These are phyloP conservation scores for Ophion slaviceki DNA, from an alignment of 2,888 invertebrate genomes.

Conservation along the genomic window DNA sequence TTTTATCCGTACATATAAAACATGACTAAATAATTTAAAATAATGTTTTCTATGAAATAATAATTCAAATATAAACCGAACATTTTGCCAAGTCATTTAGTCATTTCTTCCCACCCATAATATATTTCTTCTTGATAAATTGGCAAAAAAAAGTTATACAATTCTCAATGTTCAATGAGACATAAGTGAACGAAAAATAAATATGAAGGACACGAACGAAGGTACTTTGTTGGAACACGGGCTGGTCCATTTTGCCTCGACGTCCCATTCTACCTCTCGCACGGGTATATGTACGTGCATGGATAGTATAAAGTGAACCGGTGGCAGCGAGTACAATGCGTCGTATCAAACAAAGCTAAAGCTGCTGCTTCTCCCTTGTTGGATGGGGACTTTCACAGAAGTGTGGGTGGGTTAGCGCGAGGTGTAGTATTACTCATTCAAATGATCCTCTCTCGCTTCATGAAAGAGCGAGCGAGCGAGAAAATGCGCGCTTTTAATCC, in stretches of 20 bases:
- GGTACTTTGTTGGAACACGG: not conserved
- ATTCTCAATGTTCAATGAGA: not conserved
- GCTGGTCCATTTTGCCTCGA: constrained; percentile 21
- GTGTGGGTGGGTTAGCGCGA: constrained; percentile 81
- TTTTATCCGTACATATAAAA: too few species aligned
- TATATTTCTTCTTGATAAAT: not conserved
- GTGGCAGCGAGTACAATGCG: constrained; percentile 81
- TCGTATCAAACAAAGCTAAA: constrained; percentile 82
- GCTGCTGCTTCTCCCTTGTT: constrained; percentile 65
- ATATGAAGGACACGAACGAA: not conserved
- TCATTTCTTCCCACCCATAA: not conserved
- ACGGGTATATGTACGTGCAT: constrained; percentile 47
- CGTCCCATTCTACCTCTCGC: constrained; percentile 46
- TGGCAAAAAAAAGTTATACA: not conserved
- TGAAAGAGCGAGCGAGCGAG: constrained; percentile 59
- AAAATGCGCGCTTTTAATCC: constrained; percentile 80
- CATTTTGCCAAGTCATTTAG: not conserved
- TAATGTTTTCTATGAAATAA: not conserved
- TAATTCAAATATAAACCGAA: not conserved
- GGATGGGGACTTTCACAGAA: constrained; percentile 77
- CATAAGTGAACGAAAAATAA: not conserved
- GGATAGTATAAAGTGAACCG: constrained; percentile 80
- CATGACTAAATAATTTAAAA: not conserved
- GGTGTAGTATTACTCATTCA: constrained; percentile 84
- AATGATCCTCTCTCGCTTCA: constrained; percentile 80